Conservation (phyloP, 2,888 invertebrate genomes). For the Cheilosia variabilis region DNA sequence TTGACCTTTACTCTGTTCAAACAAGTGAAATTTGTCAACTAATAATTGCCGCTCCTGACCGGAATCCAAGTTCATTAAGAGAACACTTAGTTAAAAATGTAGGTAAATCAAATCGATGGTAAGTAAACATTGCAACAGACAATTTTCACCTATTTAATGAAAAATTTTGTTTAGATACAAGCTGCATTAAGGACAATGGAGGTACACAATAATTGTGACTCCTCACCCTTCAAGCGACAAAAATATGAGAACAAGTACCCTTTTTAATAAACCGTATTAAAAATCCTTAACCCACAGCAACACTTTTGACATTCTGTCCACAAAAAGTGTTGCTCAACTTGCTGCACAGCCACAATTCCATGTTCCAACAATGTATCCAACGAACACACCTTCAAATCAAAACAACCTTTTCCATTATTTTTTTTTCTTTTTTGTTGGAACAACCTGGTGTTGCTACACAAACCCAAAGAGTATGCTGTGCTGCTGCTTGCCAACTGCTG, state of each 20-base stretch:
- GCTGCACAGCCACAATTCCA: background rate
- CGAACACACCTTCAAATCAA: conserved; percentile 1
- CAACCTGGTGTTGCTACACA: background rate
- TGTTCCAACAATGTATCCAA: background rate
- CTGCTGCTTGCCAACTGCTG: background rate
- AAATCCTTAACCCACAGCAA: conserved; percentile 40
- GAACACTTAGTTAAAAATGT: too few relatives aligned
- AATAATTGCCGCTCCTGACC: too few relatives aligned
- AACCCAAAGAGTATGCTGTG: background rate
- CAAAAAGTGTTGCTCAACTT: conserved; percentile 17
- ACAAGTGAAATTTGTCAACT: too few relatives aligned
- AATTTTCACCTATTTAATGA: too few relatives aligned
- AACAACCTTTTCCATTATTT: background rate
- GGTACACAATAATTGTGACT: too few relatives aligned
- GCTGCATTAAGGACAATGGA: background rate
- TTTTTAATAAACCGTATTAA: conserved; percentile 8
- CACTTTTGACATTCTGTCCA: conserved; percentile 15
- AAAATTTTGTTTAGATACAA: conserved; percentile 5
- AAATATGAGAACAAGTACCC: background rate
- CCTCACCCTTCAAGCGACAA: too few relatives aligned
- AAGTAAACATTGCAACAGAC: too few relatives aligned
- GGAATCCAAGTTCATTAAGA: too few relatives aligned
- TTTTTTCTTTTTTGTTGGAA: background rate
- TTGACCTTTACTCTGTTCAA: too few relatives aligned
- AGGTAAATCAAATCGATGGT: too few relatives aligned